Evolutionary conservation across 1,140 invertebrate genomes (phyloP), one percentile per base, ranked within the genome.

Genomic region (Stegodyphus mimosarum): DNA sequence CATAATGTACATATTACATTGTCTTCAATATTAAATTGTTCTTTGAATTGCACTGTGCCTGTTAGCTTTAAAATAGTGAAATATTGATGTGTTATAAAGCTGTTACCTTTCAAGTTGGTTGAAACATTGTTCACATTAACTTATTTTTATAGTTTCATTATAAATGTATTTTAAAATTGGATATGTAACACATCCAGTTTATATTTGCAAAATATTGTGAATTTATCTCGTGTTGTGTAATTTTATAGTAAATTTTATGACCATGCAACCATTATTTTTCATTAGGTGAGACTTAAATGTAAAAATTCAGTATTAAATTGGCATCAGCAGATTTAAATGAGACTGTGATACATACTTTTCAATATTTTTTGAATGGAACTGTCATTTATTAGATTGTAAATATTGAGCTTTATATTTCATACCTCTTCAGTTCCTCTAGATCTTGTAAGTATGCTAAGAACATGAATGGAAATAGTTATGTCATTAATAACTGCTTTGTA

Each of bases 261-360:
- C 3, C 33, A 33, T 33, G 1, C 33, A 33, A 33, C 33, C 33
- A 33, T 33, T 33, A 33, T 33, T 33, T 33, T 33, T 33, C n/a
- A n/a, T n/a, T 33, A 33, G 3, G 33, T 33, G 3, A 33, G 3
- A 33, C 33, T 33, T 33, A 1, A 33, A 33, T 33, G 33, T 33
- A 33, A 33, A n/a, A 67, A 70, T 75, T 67, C 81, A 84, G 81
- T 84, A 84, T 84, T 84, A 84, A 84, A 84, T 33, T 33, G 33
- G 33, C 33, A 33, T 33, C 33, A 1, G 33, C 33, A 52, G 60
- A 53, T 74, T 55, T 69, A 63, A 17, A 69, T 55, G 52, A 55
- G 81, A 84, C 81, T 84, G 81, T 84, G 81, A 84, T 84, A 84
- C 0, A 33, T 33, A 33, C 33, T 33, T 33, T 33, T 1, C 33